Evolutionary conservation across 2,888 invertebrate genomes (phyloP).

Genomic region (Terebella lapidaria): DNA sequence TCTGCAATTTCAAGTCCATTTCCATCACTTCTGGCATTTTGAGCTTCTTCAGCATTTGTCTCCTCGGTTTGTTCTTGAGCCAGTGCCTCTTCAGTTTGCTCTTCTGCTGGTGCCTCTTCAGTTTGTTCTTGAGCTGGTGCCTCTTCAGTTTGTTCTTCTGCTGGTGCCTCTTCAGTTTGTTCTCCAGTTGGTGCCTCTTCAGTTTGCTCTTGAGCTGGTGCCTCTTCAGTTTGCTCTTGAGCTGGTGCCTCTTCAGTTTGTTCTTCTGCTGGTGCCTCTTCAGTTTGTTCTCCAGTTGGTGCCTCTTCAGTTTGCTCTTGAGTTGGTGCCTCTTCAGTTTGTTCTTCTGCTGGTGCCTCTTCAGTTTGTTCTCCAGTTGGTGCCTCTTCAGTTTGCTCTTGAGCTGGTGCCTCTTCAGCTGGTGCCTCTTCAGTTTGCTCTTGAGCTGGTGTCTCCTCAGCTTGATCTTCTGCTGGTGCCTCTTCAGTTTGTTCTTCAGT

Average conservation of each 20-base stretch:
- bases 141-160: constrained; percentile 4
- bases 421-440: too few relatives aligned
- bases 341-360: neutral
- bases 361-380: neutral
- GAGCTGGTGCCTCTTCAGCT: neutral
- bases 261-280: too few relatives aligned
- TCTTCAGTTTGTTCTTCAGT: neutral
- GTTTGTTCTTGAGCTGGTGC: constrained; percentile 6
- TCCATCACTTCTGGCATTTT: neutral
- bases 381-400: neutral
- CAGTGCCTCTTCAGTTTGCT: neutral
- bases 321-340: neutral
- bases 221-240: constrained; percentile 1
- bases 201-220: constrained; percentile 14
- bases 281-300: neutral
- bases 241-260: neutral
- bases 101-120: constrained; percentile 2
- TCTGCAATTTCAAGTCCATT: neutral
- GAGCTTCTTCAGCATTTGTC: constrained; percentile 1
- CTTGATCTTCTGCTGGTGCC: constrained; percentile 10
- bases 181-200: neutral
- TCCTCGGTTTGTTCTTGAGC: constrained; percentile 1
- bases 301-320: neutral
- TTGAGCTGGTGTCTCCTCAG: constrained; percentile 5
- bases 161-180: neutral